Base-by-base conservation (phyloP, 2,888 invertebrate species). In the Drosophila helvetica region DNA sequence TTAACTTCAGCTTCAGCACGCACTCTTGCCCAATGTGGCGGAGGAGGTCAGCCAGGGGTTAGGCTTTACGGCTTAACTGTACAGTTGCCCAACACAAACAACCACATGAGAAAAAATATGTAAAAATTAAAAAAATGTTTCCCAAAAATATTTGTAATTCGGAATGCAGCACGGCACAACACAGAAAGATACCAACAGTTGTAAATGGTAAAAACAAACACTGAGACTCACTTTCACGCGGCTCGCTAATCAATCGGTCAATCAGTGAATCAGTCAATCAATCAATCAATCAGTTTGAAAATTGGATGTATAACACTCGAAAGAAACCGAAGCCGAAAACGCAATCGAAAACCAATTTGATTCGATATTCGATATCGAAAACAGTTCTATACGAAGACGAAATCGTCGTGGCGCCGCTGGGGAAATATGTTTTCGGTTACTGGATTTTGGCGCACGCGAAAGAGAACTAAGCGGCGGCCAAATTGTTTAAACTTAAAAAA, bases 401-500 rank as follows among this genome's bases (percentile, higher is more conserved):
- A 65, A 38, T 22, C 18, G 30, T 54, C 51, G 12, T 54, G 42
- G 45, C n/a, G 42, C 45, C 22, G 15, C 3, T 4, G 18, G 38
- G 55, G 18, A 30, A 64, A 46, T 50, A 30, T 47, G 43, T 30
- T 25, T 42, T 27, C 48, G 66, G 74, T 80, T 75, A 81, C 85
- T 84, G 81, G 70, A 57, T 74, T 85, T 75, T 75, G 67, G 73
- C 80, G 79, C 80, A 81, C 79, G 73, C 75, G 78, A 63, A 73
- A 79, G 79, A 81, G 78, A 84, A 81, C 85, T 85, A 81, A 85
- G 73, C 78, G 72, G 38, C 61, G 56, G 22, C 62, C 59, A 79
- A 79, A 84, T 68, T 77, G 81, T 73, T 84, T 52, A 73, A 75
- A 69, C 74, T 66, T 55, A 66, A 68, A 67, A 67, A 68, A 55